Evolutionary conservation across 1,140 invertebrate genomes (phyloP).

Genomic region (Patella vulgata): DNA sequence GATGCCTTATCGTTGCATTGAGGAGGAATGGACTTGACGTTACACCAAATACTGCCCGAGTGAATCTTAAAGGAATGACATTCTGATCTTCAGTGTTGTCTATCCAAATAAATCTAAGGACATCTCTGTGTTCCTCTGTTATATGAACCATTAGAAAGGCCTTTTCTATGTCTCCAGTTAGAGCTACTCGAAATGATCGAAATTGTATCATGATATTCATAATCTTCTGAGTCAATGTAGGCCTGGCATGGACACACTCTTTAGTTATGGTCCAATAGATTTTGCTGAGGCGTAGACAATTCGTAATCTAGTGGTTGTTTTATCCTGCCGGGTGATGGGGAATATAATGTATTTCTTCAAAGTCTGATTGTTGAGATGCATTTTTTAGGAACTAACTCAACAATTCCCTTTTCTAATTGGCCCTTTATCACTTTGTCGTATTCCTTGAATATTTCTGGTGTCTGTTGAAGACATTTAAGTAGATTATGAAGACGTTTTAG

Average conservation of each 20-base stretch:
- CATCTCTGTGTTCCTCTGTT: too few relatives aligned
- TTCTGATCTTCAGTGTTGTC: too few relatives aligned
- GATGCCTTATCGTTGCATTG: too few relatives aligned
- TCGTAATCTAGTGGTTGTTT: slow-evolving; percentile 11
- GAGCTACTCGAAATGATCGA: too few relatives aligned
- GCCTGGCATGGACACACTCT: slow-evolving; percentile 15
- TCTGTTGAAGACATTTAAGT: slow-evolving; percentile 7
- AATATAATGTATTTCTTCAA: slow-evolving; percentile 16
- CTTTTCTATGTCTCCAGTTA: too few relatives aligned
- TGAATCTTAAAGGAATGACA: too few relatives aligned
- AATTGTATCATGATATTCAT: too few relatives aligned
- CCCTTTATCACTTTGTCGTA: slow-evolving; percentile 21
- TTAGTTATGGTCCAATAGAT: not conserved
- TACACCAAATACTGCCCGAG: too few relatives aligned
- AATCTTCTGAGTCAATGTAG: too few relatives aligned
- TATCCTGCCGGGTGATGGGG: slow-evolving; percentile 15
- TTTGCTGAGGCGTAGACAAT: slow-evolving; percentile 23
- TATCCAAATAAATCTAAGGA: too few relatives aligned
- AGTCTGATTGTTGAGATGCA: not conserved
- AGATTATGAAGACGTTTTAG: slow-evolving; percentile 17
- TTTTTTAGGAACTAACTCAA: slow-evolving; percentile 3
- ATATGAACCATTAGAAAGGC: too few relatives aligned
- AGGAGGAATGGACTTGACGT: too few relatives aligned
- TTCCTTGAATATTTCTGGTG: slow-evolving; percentile 21
- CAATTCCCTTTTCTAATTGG: slow-evolving; percentile 19